Conservation (phyloP, 2,888 invertebrate species). For the Villa cingulata region DNA sequence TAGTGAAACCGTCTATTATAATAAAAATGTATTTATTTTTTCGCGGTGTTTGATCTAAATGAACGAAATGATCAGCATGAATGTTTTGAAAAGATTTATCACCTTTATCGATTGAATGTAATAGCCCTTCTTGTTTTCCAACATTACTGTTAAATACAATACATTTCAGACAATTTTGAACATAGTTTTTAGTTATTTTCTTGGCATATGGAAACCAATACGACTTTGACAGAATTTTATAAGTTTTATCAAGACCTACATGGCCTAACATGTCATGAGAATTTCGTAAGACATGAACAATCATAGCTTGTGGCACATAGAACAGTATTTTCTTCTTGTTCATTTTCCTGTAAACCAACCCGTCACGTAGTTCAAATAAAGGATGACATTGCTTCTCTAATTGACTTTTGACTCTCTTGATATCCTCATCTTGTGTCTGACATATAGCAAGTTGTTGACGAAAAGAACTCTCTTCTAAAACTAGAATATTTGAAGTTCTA, state of each 20-base stretch:
- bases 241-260: neutral
- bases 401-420: too few species aligned
- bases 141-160: too few species aligned
- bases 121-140: neutral
- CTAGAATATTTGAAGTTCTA: too few species aligned
- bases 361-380: too few species aligned
- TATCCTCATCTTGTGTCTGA: too few species aligned
- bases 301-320: too few species aligned
- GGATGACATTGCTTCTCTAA: too few species aligned
- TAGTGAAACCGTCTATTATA: conserved; percentile 14
- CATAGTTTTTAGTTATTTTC: neutral
- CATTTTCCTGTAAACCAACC: too few species aligned
- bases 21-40: conserved; percentile 18
- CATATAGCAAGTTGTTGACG: too few species aligned
- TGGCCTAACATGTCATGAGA: neutral
- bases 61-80: conserved; percentile 15
- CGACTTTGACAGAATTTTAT: neutral
- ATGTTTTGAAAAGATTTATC: conserved; percentile 16
- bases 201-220: neutral
- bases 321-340: too few species aligned
- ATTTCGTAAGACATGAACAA: too few species aligned
- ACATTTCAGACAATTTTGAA: neutral
- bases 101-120: neutral
- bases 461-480: too few species aligned
- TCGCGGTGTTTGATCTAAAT: conserved; percentile 22